Percentiles rank a stretch among this genome's conserved stretches.
phyloP scores from a whole-genome alignment of 1,140 invertebrate species.

The Drosophila carrolli region DNA sequence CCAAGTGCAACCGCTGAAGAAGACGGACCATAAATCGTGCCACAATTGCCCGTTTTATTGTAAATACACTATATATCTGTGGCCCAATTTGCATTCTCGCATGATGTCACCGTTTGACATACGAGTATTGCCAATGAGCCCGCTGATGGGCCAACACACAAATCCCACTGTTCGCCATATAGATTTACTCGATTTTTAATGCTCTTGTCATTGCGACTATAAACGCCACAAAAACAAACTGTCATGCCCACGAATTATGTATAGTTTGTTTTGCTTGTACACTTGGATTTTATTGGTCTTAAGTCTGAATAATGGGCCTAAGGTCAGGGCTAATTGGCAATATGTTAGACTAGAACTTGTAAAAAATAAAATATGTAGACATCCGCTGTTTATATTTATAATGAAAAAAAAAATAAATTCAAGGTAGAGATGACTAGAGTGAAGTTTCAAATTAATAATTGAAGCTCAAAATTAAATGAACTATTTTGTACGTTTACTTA shows the following conservation, averaged over 20 bases:
- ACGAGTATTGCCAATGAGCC: slow-evolving; percentile 15
- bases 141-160: slow-evolving; percentile 16
- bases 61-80: slow-evolving; percentile 19
- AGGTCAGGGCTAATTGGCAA: slow-evolving; percentile 38
- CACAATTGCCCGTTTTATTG: slow-evolving; percentile 60
- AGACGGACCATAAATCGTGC: slow-evolving; percentile 25
- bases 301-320: slow-evolving; percentile 22
- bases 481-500: no score
- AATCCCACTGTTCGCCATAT: slow-evolving; percentile 28
- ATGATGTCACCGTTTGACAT: slow-evolving; percentile 69
- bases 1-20: slow-evolving; percentile 58
- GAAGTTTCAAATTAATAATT: no score
- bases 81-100: slow-evolving; percentile 64
- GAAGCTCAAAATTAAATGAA: no score
- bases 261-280: not conserved
- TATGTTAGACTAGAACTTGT: not conserved
- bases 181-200: slow-evolving; percentile 61
- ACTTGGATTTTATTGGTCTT: slow-evolving; percentile 16
- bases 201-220: slow-evolving; percentile 41
- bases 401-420: no score
- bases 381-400: not conserved
- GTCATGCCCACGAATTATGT: slow-evolving; percentile 20
- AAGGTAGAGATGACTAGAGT: no score
- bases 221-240: slow-evolving; percentile 28
- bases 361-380: not conserved